phyloP scores from a whole-genome alignment of 2,113 vertebrate genomes.

The Tychaedon coryphoeus region DNA sequence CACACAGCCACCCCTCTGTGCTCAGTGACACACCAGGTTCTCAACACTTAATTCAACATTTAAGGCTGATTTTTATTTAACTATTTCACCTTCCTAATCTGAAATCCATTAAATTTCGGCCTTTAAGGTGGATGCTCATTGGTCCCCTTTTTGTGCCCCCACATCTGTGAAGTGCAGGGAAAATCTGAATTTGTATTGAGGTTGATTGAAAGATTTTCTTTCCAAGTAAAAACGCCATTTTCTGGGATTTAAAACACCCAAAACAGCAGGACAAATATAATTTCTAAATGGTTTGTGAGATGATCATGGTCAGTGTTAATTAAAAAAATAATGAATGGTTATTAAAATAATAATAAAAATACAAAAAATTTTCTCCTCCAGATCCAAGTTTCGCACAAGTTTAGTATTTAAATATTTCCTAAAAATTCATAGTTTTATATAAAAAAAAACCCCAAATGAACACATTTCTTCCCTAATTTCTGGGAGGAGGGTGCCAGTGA shows the following conservation, averaged over 20 bases:
- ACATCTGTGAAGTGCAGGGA: neutral
- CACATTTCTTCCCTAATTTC: neutral
- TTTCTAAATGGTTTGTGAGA: neutral
- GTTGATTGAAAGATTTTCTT: constrained; percentile 40
- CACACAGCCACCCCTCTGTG: neutral
- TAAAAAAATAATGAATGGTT: neutral
- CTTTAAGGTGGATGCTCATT: constrained; percentile 8
- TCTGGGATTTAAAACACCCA: neutral
- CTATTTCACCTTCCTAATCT: neutral
- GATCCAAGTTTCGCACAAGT: fast-evolving
- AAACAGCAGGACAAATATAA: no score
- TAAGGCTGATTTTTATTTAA: neutral
- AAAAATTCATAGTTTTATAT: neutral
- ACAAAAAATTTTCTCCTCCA: neutral
- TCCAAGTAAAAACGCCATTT: neutral
- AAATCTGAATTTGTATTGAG: constrained; percentile 35
- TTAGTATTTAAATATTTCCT: neutral
- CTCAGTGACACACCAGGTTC: neutral
- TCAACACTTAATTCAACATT: neutral
- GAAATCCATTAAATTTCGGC: neutral
- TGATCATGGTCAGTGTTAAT: neutral
- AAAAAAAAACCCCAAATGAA: neutral
- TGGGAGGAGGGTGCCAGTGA: constrained; percentile 60
- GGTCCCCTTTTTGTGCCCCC: constrained; percentile 23
- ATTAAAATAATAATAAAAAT: neutral